Percentiles rank a stretch among this genome's conserved stretches.
Conservation (phyloP, 1,140 invertebrate genomes). For the Zaprionus capensis region DNA sequence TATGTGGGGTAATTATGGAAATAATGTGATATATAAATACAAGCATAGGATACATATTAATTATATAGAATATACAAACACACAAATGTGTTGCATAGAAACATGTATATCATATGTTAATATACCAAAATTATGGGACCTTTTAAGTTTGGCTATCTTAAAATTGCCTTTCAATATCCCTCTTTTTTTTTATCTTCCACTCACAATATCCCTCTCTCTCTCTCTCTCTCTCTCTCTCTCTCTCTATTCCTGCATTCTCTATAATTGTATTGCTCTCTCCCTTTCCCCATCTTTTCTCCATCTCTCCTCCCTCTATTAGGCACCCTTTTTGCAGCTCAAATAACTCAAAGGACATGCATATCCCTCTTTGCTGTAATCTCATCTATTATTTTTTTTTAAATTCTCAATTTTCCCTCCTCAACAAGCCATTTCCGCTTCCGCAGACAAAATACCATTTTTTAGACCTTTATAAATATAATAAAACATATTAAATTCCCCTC, state of each 20-base stretch:
- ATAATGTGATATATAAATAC: not conserved
- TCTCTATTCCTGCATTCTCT: no score
- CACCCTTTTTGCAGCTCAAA: not conserved
- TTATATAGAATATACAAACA: no score
- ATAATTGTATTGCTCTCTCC: not conserved
- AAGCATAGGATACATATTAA: not conserved
- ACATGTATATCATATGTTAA: no score
- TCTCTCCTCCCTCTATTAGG: not conserved
- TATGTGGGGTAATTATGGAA: not conserved
- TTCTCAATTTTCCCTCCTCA: not conserved
- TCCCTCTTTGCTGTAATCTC: not conserved
- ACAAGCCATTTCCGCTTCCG: slow-evolving; percentile 5
- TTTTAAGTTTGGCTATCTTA: no score
- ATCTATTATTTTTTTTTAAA: not conserved
- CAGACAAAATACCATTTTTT: slow-evolving; percentile 1
- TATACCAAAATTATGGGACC: no score
- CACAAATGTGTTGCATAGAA: no score
- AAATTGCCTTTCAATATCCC: no score
- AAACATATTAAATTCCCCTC: slow-evolving; percentile 5
- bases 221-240: no score
- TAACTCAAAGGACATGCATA: not conserved
- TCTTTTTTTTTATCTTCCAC: no score
- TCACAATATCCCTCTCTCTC: no score
- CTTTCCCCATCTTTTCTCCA: not conserved
- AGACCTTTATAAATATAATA: slow-evolving; percentile 5